Base-by-base conservation (phyloP, 2,113 vertebrate genomes). In the Phrynosoma blainvillii region DNA sequence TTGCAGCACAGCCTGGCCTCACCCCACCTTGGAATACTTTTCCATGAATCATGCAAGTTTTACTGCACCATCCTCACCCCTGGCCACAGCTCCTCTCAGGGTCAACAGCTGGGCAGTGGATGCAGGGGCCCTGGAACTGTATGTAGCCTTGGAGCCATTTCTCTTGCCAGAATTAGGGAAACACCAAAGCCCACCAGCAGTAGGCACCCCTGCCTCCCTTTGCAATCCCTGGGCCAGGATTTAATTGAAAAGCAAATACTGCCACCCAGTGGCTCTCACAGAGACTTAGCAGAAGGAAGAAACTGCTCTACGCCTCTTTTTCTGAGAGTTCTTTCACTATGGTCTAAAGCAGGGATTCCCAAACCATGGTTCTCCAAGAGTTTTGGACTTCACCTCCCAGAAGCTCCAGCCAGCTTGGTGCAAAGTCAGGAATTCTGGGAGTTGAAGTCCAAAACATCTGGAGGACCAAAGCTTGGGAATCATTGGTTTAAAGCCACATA, bases 261-360 rank as follows among this genome's bases (percentile, higher is more conserved):
- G 88, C 95, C 96, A 92, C 66, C 96, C 95, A 75, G 92, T 88
- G 91, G 93, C 12, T 65, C 4, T 62, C 16, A 2, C 1, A 10
- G 18, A 18, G 5, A 42, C 20, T 1, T 40, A 36, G 18, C 7
- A 1, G 3, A 59, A 90, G 23, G 12, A 27, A 86, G 42, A 36
- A 79, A 14, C 11, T 20, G 59, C 65, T 20, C 65, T 66, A 5
- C 23, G 65, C 20, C 21, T 23, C 47, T 47, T 47, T 47, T 47
- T 47, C 47, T 47, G 47, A 7, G 47, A 47, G 47, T 47, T 47
- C 47, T 47, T 47, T 4, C 47, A 47, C 47, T 47, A 4, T 47
- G 47, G 47, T 47, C 47, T 47, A 47, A 47, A 36, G 36, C 36
- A 36, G 36, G 36, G 36, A 36, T 36, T 36, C 36, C 36, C 36